Percentiles rank a stretch among this genome's conserved stretches.
Evolutionary conservation across 2,888 invertebrate species (phyloP).

Genomic region (Tetropium fuscum): DNA sequence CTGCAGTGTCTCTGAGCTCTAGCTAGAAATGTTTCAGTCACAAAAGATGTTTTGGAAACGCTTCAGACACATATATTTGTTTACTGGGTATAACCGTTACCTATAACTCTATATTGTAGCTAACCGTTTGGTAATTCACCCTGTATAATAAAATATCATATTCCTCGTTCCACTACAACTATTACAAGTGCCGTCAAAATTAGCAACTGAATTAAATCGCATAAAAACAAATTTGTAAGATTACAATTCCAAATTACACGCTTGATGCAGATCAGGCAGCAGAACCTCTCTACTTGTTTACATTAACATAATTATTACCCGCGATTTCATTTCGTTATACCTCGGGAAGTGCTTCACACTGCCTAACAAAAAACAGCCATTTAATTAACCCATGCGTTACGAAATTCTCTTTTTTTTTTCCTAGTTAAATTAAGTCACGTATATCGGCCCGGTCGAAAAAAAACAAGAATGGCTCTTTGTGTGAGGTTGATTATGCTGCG

Average conservation of each 20-base stretch:
- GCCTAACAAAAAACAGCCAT: not conserved
- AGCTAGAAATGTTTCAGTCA: no score
- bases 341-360: constrained; percentile 14
- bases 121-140: no score
- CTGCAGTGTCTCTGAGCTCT: no score
- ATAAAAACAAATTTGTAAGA: not conserved
- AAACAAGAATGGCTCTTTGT: constrained; percentile 10
- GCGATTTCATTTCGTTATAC: constrained; percentile 15
- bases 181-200: no score
- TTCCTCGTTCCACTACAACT: no score
- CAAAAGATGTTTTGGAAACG: no score
- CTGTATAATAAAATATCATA: no score
- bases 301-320: constrained; percentile 19
- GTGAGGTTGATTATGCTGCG: constrained; percentile 40
- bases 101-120: no score
- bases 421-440: constrained; percentile 19
- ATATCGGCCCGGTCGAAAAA: constrained; percentile 5
- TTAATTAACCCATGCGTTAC: constrained; percentile 3
- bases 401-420: not conserved
- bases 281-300: constrained; percentile 6
- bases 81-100: no score
- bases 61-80: no score
- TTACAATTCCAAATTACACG: constrained; percentile 14
- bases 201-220: no score
- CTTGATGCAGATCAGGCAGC: not conserved